A percentile compares a stretch with the other conserved stretches of the same genome.
Evolutionary conservation across 2,113 vertebrate species (phyloP).

Genomic region (Megaceryle torquata): DNA sequence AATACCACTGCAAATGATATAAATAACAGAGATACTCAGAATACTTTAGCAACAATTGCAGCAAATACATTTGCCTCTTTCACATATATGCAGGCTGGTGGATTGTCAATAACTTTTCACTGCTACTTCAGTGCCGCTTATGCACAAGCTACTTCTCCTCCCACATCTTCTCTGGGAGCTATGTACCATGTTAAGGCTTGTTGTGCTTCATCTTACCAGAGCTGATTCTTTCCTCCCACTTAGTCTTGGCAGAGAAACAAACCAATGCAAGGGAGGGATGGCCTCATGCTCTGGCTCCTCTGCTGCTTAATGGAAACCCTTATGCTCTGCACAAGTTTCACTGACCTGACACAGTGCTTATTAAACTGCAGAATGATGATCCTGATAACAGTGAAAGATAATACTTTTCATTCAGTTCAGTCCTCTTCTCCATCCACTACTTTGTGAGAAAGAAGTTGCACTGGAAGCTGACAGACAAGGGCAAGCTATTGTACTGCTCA

Average conservation of each 20-base stretch:
- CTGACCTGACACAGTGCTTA: background rate
- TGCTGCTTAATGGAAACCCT: background rate
- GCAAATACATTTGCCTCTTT: background rate
- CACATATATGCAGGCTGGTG: background rate
- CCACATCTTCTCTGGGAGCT: constrained; percentile 26
- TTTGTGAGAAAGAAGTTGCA: background rate
- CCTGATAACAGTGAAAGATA: background rate
- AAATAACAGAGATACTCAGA: background rate
- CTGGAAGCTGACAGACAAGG: background rate
- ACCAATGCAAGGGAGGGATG: background rate
- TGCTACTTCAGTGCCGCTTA: background rate
- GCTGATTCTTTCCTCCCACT: background rate
- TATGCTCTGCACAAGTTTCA: background rate
- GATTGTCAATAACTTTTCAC: background rate
- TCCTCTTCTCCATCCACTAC: background rate
- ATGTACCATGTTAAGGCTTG: background rate
- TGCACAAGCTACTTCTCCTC: background rate
- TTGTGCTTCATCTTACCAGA: background rate
- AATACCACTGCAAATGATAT: background rate
- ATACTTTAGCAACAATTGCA: background rate
- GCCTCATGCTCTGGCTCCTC: background rate
- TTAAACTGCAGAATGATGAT: background rate
- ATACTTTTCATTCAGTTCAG: background rate
- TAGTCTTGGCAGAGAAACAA: background rate
- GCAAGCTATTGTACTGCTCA: background rate